Conservation (phyloP, 2,113 vertebrate species). For the Urocolius indicus region DNA sequence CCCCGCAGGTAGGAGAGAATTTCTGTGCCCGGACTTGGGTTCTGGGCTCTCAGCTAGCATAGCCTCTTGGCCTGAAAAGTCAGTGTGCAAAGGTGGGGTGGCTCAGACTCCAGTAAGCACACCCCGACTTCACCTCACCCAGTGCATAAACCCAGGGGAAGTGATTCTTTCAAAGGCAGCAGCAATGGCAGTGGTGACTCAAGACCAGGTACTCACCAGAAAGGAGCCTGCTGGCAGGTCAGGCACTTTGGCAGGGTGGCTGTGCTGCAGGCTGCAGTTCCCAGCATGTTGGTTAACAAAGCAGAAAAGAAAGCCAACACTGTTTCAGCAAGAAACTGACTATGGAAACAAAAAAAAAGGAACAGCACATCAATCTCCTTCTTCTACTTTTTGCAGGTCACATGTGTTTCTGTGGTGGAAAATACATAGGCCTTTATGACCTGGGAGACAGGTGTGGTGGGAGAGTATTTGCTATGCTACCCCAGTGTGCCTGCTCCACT, state of each 20-base stretch:
- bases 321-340: neutral
- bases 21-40: neutral
- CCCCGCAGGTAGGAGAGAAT: neutral
- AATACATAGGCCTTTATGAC: neutral
- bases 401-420: neutral
- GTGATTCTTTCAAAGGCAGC: neutral
- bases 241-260: accelerated
- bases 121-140: accelerated
- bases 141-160: neutral
- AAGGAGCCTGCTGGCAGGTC: neutral
- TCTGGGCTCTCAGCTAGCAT: neutral
- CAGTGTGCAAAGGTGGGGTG: neutral
- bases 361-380: neutral
- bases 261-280: neutral
- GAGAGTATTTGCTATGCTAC: neutral
- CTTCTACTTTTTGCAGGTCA: neutral
- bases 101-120: neutral
- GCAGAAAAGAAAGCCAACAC: neutral
- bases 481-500: accelerated
- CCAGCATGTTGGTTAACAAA: accelerated
- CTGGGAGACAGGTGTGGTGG: accelerated
- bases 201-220: neutral
- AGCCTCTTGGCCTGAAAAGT: neutral
- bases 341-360: neutral
- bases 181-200: neutral